Evolutionary conservation across 2,797 vertebrate genomes (phyloP).

Genomic region (Buceros bicornis): DNA sequence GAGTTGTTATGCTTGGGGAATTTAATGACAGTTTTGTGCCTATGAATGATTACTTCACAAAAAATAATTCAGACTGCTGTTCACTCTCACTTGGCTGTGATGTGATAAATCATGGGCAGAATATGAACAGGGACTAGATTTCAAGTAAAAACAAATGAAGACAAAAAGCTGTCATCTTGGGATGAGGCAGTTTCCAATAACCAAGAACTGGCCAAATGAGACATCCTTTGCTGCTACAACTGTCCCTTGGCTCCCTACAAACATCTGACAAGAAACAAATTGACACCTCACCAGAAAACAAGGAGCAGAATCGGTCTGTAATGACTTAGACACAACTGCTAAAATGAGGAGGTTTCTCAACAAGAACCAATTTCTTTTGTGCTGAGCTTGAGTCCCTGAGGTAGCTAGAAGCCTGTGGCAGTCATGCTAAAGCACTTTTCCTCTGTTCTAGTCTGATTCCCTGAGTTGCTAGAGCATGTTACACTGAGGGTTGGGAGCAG

Average conservation of each 20-base stretch:
- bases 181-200: not conserved
- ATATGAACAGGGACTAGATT: not conserved
- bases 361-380: not conserved
- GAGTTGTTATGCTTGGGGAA: not conserved
- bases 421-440: not conserved
- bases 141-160: not conserved
- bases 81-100: not conserved
- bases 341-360: not conserved
- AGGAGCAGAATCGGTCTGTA: not conserved
- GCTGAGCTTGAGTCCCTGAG: not conserved
- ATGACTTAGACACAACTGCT: not conserved
- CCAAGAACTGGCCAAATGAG: not conserved
- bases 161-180: not conserved
- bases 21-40: not conserved
- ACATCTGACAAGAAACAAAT: not conserved
- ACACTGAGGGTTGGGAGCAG: not conserved
- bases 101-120: not conserved
- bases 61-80: not conserved
- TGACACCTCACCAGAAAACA: not conserved
- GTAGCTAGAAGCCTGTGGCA: not conserved
- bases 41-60: constrained; percentile 14
- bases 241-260: not conserved
- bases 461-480: not conserved
- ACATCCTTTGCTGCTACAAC: not conserved
- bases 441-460: not conserved